Percentiles rank a stretch among this genome's conserved stretches.
These are phyloP conservation scores for Gisinianus flammeolus DNA, from an alignment of 2,888 invertebrate genomes.

Conservation along the genomic window DNA sequence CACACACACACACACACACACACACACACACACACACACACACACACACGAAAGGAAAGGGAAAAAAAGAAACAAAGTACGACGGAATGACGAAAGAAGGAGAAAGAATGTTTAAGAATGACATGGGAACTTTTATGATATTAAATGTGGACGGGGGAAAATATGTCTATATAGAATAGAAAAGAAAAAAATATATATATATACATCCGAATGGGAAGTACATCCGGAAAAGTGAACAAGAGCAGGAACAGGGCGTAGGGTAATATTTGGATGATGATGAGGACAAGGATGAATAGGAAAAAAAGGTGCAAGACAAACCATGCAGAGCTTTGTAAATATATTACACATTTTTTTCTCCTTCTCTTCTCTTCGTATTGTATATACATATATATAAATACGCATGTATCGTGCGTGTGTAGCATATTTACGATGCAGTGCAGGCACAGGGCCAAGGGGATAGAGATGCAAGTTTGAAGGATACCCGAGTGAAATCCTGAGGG, in stretches of 20 bases:
- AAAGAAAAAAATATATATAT: neutral
- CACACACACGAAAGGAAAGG: too few relatives aligned
- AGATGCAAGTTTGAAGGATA: slow-evolving; percentile 13
- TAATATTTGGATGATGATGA: slow-evolving; percentile 6
- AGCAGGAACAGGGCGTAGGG: slow-evolving; percentile 15
- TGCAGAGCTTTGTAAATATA: neutral
- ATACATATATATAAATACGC: neutral
- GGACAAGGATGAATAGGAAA: slow-evolving; percentile 8
- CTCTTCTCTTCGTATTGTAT: neutral
- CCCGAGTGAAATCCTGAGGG: slow-evolving; percentile 29
- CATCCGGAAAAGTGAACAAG: slow-evolving; percentile 17
- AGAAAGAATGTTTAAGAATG: too few relatives aligned
- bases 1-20: neutral
- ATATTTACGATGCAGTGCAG: neutral
- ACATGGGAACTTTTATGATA: too few relatives aligned
- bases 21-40: too few relatives aligned
- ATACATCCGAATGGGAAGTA: slow-evolving; percentile 1
- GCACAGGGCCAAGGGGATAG: neutral
- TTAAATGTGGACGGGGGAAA: too few relatives aligned
- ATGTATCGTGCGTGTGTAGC: neutral
- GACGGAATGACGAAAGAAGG: too few relatives aligned
- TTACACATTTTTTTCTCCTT: neutral
- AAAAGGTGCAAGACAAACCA: slow-evolving; percentile 1
- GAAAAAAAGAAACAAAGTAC: too few relatives aligned
- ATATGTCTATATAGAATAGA: neutral